Percentiles rank a stretch among this genome's conserved stretches.
These are phyloP conservation scores for Panthera leo DNA, from an alignment of 2,113 vertebrate genomes.

Conservation along the genomic window DNA sequence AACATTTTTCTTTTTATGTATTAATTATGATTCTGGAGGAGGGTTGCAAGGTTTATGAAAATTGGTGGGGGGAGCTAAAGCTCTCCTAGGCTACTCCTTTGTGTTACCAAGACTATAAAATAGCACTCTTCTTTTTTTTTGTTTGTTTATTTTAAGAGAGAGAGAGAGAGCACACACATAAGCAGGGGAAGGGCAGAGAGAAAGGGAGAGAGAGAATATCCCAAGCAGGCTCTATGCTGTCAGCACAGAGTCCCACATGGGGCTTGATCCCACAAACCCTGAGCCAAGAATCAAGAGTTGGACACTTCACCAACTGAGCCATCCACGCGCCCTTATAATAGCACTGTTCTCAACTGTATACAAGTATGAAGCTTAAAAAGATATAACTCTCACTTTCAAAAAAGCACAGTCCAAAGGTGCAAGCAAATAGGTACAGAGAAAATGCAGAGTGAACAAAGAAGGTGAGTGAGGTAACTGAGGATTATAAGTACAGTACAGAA, in stretches of 20 bases:
- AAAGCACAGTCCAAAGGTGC: neutral
- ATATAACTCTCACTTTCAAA: neutral
- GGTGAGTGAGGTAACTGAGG: neutral
- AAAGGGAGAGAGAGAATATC: no score
- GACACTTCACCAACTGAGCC: no score
- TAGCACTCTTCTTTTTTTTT: neutral
- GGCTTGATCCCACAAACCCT: no score
- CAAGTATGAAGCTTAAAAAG: neutral
- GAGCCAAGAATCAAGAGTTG: no score
- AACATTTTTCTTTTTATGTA: neutral
- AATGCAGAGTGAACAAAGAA: neutral
- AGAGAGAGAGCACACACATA: no score
- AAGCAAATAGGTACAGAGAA: neutral
- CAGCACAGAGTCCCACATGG: no score
- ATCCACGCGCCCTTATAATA: neutral
- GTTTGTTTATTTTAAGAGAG: no score
- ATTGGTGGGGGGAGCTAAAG: neutral
- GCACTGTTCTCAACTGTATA: neutral
- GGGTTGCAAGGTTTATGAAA: neutral
- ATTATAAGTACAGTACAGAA: neutral
- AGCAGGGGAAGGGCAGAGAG: no score
- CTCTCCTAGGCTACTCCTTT: neutral
- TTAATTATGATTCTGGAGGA: neutral
- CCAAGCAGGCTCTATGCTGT: no score
- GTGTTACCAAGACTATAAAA: neutral